Base-by-base conservation (phyloP, 2,113 vertebrate species). In the Dasyornis broadbenti region DNA sequence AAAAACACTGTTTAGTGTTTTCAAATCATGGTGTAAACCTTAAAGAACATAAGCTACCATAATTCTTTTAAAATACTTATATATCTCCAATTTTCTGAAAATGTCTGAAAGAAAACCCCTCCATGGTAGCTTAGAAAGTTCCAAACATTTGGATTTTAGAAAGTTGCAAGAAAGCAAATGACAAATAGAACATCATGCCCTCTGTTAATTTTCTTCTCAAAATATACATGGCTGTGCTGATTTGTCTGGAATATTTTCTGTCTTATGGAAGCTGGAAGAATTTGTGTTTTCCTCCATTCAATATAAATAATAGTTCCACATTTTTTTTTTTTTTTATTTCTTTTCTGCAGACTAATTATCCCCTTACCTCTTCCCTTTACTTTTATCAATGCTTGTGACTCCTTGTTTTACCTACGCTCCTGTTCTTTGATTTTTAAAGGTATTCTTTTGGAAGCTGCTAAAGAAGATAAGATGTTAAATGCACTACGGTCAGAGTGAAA, bases 301-400 rank as follows among this genome's bases (percentile, higher is more conserved):
- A 47, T n/a, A 83, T 64, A 54, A 88, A 95, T 61, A 84, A 59
- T 59, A 92, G 28, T 87, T 97, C 33, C 79, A 59, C 28, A 92
- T 90, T 92, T 97, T 89, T 75, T 95, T 90, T 92, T 97, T 89
- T 75, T 95, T 66, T 94, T 59, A 90, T 94, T 95, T 96, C 8
- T 91, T 94, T 65, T 94, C 83, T 86, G 8, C 2, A 44, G 71
- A 49, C 86, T 82, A 95, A 92, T 73, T 96, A 64, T 82, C 71
- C 11, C 16, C 60, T 69, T 85, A 24, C 50, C 15, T 85, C 95
- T 86, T 81, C 30, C 56, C 33, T 95, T 84, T 12, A 56, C 42
- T 92, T 87, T 75, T 91, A 59, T 47, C 11, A 16, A 7, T n/a
- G 10, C 7, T 76, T 18, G 11, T 2, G 57, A 88, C 60, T 75